Evolutionary conservation across 2,888 invertebrate genomes (phyloP).

Genomic region (Stenchaetothrips biformis): DNA sequence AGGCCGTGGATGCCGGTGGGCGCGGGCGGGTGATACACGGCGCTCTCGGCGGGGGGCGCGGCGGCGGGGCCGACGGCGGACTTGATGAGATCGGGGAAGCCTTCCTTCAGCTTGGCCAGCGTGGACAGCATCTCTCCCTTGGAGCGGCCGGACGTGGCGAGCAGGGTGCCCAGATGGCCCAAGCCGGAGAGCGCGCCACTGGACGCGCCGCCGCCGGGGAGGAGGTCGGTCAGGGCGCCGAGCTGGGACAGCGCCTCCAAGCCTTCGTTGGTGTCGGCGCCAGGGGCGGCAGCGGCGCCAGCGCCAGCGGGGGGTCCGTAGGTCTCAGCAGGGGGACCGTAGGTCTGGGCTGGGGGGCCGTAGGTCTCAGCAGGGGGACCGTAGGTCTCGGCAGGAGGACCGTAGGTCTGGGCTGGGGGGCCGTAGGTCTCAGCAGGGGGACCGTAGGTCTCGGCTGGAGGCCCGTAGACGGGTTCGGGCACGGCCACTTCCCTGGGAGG

Average conservation of each 20-base stretch:
- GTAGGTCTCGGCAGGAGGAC: not conserved
- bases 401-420: not conserved
- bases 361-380: not conserved
- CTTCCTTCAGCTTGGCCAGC: slow-evolving; percentile 25
- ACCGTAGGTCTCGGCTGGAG: not conserved
- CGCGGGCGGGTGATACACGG: slow-evolving; percentile 1
- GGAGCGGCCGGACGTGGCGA: not conserved
- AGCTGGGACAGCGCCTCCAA: slow-evolving; percentile 5
- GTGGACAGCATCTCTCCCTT: slow-evolving; percentile 16
- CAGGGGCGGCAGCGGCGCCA: not conserved
- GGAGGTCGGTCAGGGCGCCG: slow-evolving; percentile 12
- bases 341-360: not conserved
- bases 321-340: not conserved
- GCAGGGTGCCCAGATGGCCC: not conserved
- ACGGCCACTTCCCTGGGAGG: not conserved
- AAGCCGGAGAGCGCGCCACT: not conserved
- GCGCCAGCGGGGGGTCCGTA: not conserved
- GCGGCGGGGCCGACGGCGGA: not conserved
- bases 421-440: slow-evolving; percentile 15
- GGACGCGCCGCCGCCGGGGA: slow-evolving; percentile 12
- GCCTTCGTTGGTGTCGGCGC: not conserved
- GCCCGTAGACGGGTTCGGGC: not conserved
- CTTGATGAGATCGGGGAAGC: slow-evolving; percentile 11
- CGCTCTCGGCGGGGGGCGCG: not conserved
- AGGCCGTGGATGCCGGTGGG: slow-evolving; percentile 18